Conservation (phyloP, 2,888 invertebrate species). For the Pandemis heparana region DNA sequence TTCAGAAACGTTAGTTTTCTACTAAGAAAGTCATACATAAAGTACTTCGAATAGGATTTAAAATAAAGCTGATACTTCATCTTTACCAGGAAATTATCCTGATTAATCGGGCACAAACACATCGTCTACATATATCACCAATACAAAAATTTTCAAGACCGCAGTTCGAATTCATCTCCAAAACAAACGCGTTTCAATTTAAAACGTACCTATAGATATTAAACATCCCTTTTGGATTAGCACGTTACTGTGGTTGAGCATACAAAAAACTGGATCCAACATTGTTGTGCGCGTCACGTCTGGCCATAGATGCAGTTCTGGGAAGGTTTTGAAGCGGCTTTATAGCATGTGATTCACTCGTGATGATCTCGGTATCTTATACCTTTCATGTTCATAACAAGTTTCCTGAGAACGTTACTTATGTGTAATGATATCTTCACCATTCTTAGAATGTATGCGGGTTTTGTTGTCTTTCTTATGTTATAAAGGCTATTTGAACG, state of each 20-base stretch:
- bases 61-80: not conserved
- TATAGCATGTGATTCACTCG: slow-evolving; percentile 71
- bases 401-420: slow-evolving; percentile 53
- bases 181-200: not conserved
- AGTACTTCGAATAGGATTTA: not conserved
- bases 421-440: slow-evolving; percentile 33
- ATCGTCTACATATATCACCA: not conserved
- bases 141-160: not conserved
- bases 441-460: slow-evolving; percentile 37
- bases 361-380: slow-evolving; percentile 69
- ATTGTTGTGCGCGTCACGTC: slow-evolving; percentile 54
- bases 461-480: not conserved
- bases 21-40: not conserved
- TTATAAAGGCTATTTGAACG: not conserved
- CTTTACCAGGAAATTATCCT: not conserved
- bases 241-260: slow-evolving; percentile 31
- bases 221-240: slow-evolving; percentile 18
- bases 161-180: not conserved
- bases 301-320: slow-evolving; percentile 62
- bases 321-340: slow-evolving; percentile 69
- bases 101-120: not conserved
- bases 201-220: not conserved
- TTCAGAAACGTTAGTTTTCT: too few species aligned
- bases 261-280: slow-evolving; percentile 43
- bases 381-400: slow-evolving; percentile 66